Evolutionary conservation across 35 echinoderm and acorn worm genomes (phyloP).

Genomic region (Apostichopus californicus): DNA sequence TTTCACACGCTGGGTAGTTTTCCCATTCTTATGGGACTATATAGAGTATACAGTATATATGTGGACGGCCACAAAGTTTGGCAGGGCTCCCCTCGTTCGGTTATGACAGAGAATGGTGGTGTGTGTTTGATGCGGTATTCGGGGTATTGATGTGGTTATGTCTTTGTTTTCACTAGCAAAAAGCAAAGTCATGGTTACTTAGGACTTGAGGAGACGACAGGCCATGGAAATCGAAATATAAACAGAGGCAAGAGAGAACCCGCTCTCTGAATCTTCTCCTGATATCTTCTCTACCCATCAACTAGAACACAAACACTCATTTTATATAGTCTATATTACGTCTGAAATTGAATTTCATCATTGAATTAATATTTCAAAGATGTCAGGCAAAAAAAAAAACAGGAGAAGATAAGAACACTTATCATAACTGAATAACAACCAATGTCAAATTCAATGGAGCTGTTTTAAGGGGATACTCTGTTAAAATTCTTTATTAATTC

Average conservation of each 20-base stretch:
- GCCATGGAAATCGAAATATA: not conserved
- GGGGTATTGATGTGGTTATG: conserved; percentile 7
- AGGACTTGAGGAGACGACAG: conserved; percentile 23
- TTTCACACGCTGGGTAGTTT: conserved; percentile 12
- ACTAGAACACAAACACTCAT: not conserved
- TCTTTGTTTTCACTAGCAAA: conserved; percentile 13
- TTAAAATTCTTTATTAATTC: too few species aligned
- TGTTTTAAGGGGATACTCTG: too few species aligned
- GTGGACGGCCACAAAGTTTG: conserved; percentile 21
- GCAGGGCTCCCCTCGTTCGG: not conserved
- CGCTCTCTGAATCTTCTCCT: not conserved
- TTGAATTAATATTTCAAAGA: too few species aligned
- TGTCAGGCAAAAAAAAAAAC: too few species aligned
- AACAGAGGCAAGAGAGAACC: not conserved
- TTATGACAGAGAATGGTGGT: not conserved
- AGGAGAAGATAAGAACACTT: too few species aligned
- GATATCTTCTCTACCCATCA: not conserved
- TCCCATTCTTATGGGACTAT: not conserved
- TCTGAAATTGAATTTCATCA: not conserved
- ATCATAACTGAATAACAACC: too few species aligned
- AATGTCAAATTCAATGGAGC: too few species aligned
- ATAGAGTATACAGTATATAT: conserved; percentile 9
- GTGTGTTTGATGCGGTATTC: not conserved
- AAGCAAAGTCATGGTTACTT: conserved; percentile 47
- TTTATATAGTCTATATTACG: not conserved